A percentile compares a stretch with the other conserved stretches of the same genome.
Conservation (phyloP, 2,797 vertebrate genomes). For the Microchirus variegatus region DNA sequence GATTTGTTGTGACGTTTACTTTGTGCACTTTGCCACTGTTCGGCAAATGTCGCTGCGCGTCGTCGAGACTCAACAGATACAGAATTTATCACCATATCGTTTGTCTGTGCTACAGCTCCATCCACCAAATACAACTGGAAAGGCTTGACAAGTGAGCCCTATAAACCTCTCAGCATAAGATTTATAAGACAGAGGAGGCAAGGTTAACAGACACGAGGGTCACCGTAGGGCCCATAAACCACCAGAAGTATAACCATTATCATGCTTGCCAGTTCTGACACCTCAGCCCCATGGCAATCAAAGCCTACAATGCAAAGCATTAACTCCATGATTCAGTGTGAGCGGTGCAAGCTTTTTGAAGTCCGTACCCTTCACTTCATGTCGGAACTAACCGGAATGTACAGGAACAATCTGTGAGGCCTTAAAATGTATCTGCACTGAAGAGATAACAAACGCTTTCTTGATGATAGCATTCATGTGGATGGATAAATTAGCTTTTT, state of each 20-base stretch:
- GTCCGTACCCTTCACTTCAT: constrained; percentile 48
- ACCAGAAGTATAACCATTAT: constrained; percentile 69
- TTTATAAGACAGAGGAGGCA: constrained; percentile 71
- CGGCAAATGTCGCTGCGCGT: constrained; percentile 17
- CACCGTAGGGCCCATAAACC: constrained; percentile 71
- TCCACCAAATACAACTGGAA: constrained; percentile 64
- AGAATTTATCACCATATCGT: constrained; percentile 60
- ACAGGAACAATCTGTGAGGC: constrained; percentile 59
- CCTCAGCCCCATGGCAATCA: constrained; percentile 51
- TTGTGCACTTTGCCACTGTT: constrained; percentile 26
- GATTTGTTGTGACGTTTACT: constrained; percentile 47
- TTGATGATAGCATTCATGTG: constrained; percentile 51
- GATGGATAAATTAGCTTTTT: constrained; percentile 54
- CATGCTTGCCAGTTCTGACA: constrained; percentile 64
- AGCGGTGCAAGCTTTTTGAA: constrained; percentile 61
- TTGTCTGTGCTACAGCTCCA: constrained; percentile 51
- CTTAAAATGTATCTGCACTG: constrained; percentile 60
- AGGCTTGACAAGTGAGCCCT: constrained; percentile 61
- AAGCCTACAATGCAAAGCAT: constrained; percentile 47
- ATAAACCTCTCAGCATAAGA: constrained; percentile 69
- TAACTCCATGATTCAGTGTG: constrained; percentile 28
- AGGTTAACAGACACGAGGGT: constrained; percentile 78
- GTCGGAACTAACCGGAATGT: constrained; percentile 68
- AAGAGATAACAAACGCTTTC: constrained; percentile 68
- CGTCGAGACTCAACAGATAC: constrained; percentile 48